Evolutionary conservation across 2,113 vertebrate genomes (phyloP).

Genomic region (Felis chaus): DNA sequence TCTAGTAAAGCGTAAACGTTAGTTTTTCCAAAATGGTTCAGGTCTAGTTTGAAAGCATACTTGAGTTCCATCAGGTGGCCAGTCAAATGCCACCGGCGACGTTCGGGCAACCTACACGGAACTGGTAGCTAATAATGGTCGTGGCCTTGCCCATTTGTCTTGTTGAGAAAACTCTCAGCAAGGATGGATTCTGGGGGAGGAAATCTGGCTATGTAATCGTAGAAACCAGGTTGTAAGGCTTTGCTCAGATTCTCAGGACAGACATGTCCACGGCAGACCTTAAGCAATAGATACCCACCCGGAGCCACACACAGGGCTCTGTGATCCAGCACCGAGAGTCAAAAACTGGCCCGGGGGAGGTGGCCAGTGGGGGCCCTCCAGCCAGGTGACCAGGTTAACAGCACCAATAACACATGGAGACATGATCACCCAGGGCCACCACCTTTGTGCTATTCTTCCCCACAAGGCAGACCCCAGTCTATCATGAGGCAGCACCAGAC

Average conservation of each 20-base stretch:
- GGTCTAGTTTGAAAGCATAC: background rate
- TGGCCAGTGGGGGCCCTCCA: accelerated
- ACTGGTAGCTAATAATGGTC: background rate
- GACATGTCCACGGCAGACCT: accelerated
- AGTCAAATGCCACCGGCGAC: background rate
- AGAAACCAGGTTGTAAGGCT: accelerated
- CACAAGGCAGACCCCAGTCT: accelerated
- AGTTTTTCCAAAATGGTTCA: background rate
- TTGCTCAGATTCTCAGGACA: background rate
- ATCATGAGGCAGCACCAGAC: accelerated
- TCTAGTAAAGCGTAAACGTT: background rate
- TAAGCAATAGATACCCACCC: accelerated
- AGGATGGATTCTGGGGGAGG: background rate
- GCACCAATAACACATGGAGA: too few relatives aligned
- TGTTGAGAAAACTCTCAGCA: background rate
- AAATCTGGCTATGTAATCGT: background rate
- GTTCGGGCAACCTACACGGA: background rate
- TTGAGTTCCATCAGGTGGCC: background rate
- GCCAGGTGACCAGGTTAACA: background rate
- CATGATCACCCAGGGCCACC: accelerated
- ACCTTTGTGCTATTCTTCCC: background rate
- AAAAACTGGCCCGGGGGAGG: background rate
- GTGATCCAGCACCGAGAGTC: accelerated
- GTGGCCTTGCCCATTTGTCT: too few relatives aligned
- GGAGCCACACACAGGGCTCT: background rate